Evolutionary conservation across 2,797 vertebrate species (phyloP).

Genomic region (Anguilla megastoma): DNA sequence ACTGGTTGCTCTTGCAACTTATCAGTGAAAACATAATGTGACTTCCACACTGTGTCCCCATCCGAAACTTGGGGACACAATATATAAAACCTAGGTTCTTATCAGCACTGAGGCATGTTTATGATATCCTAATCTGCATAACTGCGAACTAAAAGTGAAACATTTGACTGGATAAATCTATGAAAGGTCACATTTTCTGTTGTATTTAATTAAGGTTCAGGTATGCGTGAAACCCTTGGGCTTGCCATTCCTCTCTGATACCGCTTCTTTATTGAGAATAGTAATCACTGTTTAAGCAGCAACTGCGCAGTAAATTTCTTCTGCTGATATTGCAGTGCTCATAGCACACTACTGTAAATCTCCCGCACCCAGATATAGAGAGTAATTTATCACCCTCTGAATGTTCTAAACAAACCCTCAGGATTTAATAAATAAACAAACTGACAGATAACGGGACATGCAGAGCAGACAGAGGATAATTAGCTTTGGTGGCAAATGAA

Average conservation of each 20-base stretch:
- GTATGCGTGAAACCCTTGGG: slow-evolving; percentile 42
- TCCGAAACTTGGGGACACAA: neutral
- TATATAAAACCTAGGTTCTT: slow-evolving; percentile 44
- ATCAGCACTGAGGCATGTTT: slow-evolving; percentile 38
- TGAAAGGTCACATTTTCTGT: slow-evolving; percentile 43
- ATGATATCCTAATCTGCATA: slow-evolving; percentile 52
- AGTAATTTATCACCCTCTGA: slow-evolving; percentile 49
- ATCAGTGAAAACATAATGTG: neutral
- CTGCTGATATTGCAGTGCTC: slow-evolving; percentile 54
- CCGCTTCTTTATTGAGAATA: slow-evolving; percentile 51
- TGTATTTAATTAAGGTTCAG: slow-evolving; percentile 34
- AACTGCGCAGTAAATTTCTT: slow-evolving; percentile 61
- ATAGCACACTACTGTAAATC: slow-evolving; percentile 59
- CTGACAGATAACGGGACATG: slow-evolving; percentile 30
- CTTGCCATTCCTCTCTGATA: slow-evolving; percentile 48
- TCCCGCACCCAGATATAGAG: slow-evolving; percentile 40
- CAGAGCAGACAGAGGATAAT: neutral
- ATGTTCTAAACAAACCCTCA: slow-evolving; percentile 34
- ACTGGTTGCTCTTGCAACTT: neutral
- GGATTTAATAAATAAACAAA: slow-evolving; percentile 47
- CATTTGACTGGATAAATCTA: slow-evolving; percentile 27
- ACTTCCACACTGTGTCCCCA: neutral
- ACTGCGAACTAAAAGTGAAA: slow-evolving; percentile 51
- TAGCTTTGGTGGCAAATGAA: neutral
- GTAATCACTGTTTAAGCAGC: slow-evolving; percentile 64